Conservation (phyloP, 2,888 invertebrate species). For the Carcina quercana region DNA sequence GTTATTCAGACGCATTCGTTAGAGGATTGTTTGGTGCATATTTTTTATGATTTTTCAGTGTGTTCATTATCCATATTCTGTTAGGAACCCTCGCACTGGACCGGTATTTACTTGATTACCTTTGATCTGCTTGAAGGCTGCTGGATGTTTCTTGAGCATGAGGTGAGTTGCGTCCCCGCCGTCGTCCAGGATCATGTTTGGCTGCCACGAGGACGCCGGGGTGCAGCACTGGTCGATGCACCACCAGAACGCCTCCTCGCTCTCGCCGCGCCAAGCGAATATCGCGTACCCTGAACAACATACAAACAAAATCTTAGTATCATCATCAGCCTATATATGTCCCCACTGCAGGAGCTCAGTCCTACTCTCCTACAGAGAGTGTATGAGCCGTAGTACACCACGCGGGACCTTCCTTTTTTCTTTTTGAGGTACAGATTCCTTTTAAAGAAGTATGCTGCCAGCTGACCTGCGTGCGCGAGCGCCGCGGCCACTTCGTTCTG, state of each 20-base stretch:
- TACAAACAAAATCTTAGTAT: background rate
- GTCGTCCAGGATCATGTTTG: constrained; percentile 98
- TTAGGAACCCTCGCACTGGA: too few species aligned
- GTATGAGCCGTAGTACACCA: too few species aligned
- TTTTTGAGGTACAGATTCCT: background rate
- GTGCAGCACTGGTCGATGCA: constrained; percentile 96
- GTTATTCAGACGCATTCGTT: too few species aligned
- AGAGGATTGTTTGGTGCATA: too few species aligned
- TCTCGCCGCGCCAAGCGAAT: constrained; percentile 98
- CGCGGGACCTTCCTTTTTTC: background rate
- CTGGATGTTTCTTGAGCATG: constrained; percentile 96
- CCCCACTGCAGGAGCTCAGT: too few species aligned
- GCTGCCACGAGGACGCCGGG: constrained; percentile 94
- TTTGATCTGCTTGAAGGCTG: constrained; percentile 94
- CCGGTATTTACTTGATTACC: too few species aligned
- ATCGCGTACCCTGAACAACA: constrained; percentile 87
- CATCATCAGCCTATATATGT: too few species aligned
- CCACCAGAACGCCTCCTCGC: constrained; percentile 99
- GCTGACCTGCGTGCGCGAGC: constrained; percentile 84
- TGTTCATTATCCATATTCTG: too few species aligned
- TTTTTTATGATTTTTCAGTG: too few species aligned
- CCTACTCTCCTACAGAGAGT: too few species aligned
- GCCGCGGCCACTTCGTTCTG: constrained; percentile 99
- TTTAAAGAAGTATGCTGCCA: too few species aligned
- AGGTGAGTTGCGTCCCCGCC: constrained; percentile 98